These are phyloP conservation scores for Eulemur macaco DNA, from an alignment of 2,113 vertebrate species.

Conservation along the genomic window DNA sequence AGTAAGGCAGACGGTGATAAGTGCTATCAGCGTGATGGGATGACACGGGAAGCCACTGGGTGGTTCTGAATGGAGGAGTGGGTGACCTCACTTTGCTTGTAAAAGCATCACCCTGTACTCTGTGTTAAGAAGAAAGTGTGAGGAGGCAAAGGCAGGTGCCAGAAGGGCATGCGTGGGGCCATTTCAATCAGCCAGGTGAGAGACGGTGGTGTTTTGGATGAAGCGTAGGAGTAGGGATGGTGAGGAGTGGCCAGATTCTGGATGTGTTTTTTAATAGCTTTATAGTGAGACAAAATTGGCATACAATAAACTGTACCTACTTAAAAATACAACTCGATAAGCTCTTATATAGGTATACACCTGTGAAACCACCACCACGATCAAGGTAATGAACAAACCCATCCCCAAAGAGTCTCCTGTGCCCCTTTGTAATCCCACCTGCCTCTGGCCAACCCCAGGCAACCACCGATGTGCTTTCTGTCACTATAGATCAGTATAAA, in stretches of 20 bases:
- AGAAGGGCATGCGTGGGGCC: not conserved
- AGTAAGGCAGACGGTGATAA: not conserved
- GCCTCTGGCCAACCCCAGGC: not conserved
- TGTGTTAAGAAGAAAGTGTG: not conserved
- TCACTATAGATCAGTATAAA: not conserved
- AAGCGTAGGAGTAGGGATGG: not conserved
- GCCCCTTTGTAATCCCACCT: not conserved
- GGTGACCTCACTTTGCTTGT: not conserved
- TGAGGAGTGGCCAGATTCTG: not conserved
- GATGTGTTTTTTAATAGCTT: not conserved
- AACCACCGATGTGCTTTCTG: not conserved
- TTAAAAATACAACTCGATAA: not conserved
- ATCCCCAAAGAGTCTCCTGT: not conserved
- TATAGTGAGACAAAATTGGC: not conserved
- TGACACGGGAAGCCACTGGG: too few relatives aligned
- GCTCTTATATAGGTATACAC: not conserved
- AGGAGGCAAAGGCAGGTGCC: not conserved
- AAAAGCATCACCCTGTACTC: not conserved
- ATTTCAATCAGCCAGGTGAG: not conserved
- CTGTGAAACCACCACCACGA: not conserved
- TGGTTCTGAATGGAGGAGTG: not conserved
- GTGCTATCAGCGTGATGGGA: not conserved
- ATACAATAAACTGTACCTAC: not conserved
- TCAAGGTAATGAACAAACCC: not conserved
- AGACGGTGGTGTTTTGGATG: not conserved